These are phyloP conservation scores for Tetragonula clypearis DNA, from an alignment of 1,140 invertebrate genomes.

Conservation along the genomic window DNA sequence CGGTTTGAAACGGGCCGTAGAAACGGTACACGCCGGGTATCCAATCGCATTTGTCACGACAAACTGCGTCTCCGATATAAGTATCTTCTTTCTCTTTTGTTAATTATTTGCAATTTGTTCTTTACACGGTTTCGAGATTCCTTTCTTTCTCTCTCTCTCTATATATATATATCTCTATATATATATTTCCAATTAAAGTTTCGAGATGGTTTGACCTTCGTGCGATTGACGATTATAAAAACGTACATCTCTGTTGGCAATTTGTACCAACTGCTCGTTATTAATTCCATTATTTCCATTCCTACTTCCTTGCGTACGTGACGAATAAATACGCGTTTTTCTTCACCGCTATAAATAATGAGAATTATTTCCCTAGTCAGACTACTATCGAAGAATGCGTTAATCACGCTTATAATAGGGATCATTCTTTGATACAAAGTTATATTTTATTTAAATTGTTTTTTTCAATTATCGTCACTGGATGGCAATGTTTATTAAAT, in stretches of 20 bases:
- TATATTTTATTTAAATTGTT: no score
- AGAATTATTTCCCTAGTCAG: background rate
- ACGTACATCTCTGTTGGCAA: background rate
- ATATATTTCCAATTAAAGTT: no score
- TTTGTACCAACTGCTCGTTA: background rate
- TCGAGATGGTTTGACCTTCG: no score
- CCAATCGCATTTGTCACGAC: constrained; percentile 20
- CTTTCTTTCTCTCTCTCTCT: no score
- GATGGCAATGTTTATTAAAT: no score
- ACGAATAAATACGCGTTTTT: background rate
- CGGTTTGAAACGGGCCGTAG: constrained; percentile 3
- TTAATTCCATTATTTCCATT: background rate
- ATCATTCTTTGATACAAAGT: no score
- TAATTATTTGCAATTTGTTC: background rate
- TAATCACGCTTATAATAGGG: background rate
- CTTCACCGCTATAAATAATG: background rate
- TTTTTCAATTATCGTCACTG: no score
- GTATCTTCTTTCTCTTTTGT: background rate
- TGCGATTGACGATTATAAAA: background rate
- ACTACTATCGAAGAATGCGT: background rate
- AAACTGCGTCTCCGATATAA: background rate
- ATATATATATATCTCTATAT: no score
- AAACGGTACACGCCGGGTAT: constrained; percentile 23
- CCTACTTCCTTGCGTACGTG: background rate
- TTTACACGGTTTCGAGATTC: no score